Evolutionary conservation across 2,113 vertebrate species (phyloP).

Genomic region (Hemiscyllium ocellatum): DNA sequence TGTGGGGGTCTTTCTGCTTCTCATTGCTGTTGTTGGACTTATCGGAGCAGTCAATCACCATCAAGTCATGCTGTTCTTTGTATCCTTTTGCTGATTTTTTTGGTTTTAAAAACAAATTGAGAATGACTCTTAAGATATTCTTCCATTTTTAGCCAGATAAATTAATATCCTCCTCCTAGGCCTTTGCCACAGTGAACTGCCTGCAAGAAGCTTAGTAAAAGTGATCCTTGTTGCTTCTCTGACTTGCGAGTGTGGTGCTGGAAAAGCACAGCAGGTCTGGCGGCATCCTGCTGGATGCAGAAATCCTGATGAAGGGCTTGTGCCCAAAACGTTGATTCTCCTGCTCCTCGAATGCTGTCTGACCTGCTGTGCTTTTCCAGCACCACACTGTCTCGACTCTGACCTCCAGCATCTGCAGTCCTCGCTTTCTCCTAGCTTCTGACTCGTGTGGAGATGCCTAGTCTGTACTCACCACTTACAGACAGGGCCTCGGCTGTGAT

Average conservation of each 20-base stretch:
- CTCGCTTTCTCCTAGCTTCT: too few relatives aligned
- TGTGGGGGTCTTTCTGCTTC: slow-evolving; percentile 79
- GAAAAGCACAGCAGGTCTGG: too few relatives aligned
- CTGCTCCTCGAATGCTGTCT: too few relatives aligned
- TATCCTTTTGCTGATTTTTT: slow-evolving; percentile 64
- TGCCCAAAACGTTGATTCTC: too few relatives aligned
- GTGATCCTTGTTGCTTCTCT: not conserved
- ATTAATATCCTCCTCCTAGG: not conserved
- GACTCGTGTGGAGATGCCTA: not conserved
- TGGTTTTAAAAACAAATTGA: not conserved
- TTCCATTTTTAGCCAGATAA: not conserved
- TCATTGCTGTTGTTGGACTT: slow-evolving; percentile 79
- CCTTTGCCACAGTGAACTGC: not conserved
- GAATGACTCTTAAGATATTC: not conserved
- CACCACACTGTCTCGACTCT: too few relatives aligned
- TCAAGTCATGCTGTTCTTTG: slow-evolving; percentile 90
- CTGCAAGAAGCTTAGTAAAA: not conserved
- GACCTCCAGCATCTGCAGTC: too few relatives aligned
- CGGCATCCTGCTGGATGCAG: too few relatives aligned
- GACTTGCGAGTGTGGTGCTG: too few relatives aligned
- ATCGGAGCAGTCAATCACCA: slow-evolving; percentile 80
- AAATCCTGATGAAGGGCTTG: too few relatives aligned
- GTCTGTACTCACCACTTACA: not conserved
- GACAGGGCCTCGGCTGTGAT: not conserved
- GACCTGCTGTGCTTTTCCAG: too few relatives aligned